A percentile compares a stretch with the other conserved stretches of the same genome.
phyloP scores from a whole-genome alignment of 2,797 vertebrate genomes.

The Arvicola amphibius region DNA sequence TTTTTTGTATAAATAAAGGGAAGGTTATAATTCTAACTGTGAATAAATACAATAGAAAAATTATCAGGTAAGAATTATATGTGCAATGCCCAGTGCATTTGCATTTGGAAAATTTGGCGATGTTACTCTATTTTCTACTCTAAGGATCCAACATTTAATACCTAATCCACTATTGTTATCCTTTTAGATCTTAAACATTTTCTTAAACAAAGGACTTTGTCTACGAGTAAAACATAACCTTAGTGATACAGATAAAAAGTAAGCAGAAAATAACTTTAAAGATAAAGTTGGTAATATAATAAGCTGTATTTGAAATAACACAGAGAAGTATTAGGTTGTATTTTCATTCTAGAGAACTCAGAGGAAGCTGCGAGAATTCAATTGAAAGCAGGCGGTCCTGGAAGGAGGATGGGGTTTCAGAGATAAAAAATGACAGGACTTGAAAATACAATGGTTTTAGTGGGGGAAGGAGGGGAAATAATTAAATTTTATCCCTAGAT shows the following conservation, averaged over 20 bases:
- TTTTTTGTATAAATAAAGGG: background rate
- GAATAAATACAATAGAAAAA: background rate
- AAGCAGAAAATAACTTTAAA: background rate
- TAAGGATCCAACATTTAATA: background rate
- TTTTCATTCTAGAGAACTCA: background rate
- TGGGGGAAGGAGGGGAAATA: background rate
- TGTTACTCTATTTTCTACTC: background rate
- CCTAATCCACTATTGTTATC: background rate
- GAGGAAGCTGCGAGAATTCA: background rate
- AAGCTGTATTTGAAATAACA: constrained; percentile 2
- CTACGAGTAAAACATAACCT: background rate
- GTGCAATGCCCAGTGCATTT: background rate
- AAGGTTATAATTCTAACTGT: background rate
- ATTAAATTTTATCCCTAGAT: constrained; percentile 1
- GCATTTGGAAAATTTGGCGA: background rate
- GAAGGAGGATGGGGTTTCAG: background rate
- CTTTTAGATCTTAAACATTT: background rate
- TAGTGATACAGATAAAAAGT: background rate
- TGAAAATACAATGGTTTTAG: background rate
- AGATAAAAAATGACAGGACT: background rate
- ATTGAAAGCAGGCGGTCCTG: background rate
- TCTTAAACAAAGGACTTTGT: background rate
- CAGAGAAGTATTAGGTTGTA: background rate
- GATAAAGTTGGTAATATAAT: background rate
- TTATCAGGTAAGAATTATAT: background rate